These are phyloP conservation scores for Actinia equina DNA, from an alignment of 64 coral and sea anemone species.

Conservation along the genomic window DNA sequence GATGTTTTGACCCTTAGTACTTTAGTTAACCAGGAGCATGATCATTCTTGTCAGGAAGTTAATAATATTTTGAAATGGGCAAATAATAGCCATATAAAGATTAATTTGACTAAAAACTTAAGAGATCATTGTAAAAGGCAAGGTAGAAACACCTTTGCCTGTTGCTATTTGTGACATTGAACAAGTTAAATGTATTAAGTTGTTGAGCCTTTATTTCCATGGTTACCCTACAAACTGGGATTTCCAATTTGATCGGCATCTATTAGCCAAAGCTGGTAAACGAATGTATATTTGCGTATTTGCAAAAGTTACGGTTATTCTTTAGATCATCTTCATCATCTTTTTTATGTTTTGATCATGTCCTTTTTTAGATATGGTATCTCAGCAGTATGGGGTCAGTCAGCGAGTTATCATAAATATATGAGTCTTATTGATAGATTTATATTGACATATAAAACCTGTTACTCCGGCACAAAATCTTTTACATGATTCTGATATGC, in stretches of 20 bases:
- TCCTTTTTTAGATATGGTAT: not conserved
- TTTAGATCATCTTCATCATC: not conserved
- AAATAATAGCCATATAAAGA: not conserved
- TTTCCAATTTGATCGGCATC: not conserved
- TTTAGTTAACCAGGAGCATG: not conserved
- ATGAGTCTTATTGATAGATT: not conserved
- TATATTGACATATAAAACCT: not conserved
- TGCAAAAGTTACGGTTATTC: not conserved
- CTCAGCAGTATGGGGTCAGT: not conserved
- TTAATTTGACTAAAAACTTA: not conserved
- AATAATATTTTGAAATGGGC: not conserved
- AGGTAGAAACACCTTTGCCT: too few species aligned
- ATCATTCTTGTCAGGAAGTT: not conserved
- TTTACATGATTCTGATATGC: not conserved
- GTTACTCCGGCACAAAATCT: not conserved
- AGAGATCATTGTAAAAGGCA: not conserved
- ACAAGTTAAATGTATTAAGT: not conserved
- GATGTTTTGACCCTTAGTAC: not conserved
- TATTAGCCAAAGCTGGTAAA: not conserved
- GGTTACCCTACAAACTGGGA: too few species aligned
- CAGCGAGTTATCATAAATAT: not conserved
- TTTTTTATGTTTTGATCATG: not conserved
- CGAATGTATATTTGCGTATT: not conserved
- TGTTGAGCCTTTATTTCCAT: not conserved
- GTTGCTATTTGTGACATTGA: too few species aligned